Percentiles rank a stretch among this genome's conserved stretches.
Conservation (phyloP, 1,140 invertebrate species). For the Akabosia matsudoensis region DNA sequence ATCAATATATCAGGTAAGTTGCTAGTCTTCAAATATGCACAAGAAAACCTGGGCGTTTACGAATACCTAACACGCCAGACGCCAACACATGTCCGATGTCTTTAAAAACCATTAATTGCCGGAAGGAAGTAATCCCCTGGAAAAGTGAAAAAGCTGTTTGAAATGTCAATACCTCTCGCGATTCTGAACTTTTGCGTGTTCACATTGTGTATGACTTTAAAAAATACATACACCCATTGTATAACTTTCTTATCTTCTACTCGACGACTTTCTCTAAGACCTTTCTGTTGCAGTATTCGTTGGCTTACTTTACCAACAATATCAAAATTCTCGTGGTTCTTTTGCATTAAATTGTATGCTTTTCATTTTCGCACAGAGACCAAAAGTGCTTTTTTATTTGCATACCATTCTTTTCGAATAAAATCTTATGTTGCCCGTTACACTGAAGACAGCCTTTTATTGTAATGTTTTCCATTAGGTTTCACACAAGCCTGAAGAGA, state of each 20-base stretch:
- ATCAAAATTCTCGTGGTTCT: too few relatives aligned
- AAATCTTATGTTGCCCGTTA: background rate
- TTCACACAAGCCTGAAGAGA: background rate
- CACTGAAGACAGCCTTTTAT: background rate
- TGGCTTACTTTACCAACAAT: too few relatives aligned
- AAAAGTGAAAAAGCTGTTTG: background rate
- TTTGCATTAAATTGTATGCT: background rate
- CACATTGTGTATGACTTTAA: too few relatives aligned
- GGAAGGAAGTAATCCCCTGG: background rate
- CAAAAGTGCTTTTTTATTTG: background rate
- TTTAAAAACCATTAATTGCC: background rate
- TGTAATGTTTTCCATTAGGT: background rate
- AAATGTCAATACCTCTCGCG: background rate
- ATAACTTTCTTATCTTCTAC: background rate
- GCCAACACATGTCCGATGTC: background rate
- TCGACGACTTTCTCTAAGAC: too few relatives aligned
- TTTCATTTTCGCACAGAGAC: background rate
- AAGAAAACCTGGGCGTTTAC: too few relatives aligned
- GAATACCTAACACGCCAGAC: background rate
- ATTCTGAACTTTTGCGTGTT: background rate
- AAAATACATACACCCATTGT: background rate
- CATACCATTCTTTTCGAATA: background rate
- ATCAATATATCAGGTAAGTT: too few relatives aligned
- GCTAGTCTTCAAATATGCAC: too few relatives aligned
- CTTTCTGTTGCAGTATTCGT: too few relatives aligned